phyloP scores from a whole-genome alignment of 2,888 invertebrate species.

The Noctua janthina region DNA sequence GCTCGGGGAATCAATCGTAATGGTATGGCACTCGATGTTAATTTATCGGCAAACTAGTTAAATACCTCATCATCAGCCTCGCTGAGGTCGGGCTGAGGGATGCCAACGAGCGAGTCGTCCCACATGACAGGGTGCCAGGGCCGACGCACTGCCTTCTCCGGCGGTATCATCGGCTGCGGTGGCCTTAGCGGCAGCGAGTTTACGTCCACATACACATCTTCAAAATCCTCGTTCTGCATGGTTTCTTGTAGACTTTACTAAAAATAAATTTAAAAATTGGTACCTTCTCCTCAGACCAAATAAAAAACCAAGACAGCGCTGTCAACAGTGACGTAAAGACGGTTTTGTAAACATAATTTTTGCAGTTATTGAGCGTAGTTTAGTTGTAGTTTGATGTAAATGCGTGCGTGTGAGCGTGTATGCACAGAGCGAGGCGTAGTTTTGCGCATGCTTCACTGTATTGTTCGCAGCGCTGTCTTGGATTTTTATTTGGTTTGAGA shows the following conservation, averaged over 20 bases:
- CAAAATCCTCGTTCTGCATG: conserved; percentile 72
- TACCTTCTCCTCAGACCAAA: not conserved
- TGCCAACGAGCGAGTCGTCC: conserved; percentile 87
- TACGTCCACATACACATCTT: conserved; percentile 85
- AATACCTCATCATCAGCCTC: conserved; percentile 54
- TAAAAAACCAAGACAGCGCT: too few species aligned
- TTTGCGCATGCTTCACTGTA: too few species aligned
- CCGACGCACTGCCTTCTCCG: conserved; percentile 88
- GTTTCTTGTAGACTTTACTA: conserved; percentile 36
- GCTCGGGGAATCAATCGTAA: not conserved
- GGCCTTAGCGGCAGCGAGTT: conserved; percentile 82
- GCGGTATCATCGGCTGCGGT: conserved; percentile 87
- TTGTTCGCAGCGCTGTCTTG: too few species aligned
- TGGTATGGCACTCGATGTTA: not conserved
- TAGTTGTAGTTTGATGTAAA: too few species aligned
- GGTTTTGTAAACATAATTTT: too few species aligned
- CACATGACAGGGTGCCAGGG: conserved; percentile 92
- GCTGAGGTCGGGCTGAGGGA: conserved; percentile 79
- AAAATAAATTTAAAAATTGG: conserved; percentile 22
- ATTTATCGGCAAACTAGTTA: not conserved
- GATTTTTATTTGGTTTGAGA: too few species aligned
- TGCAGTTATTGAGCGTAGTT: too few species aligned
- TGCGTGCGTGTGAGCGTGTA: too few species aligned
- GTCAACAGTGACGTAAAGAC: too few species aligned
- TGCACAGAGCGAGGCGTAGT: too few species aligned